Evolutionary conservation across 2,888 invertebrate species (phyloP).

Genomic region (Tachina lurida): DNA sequence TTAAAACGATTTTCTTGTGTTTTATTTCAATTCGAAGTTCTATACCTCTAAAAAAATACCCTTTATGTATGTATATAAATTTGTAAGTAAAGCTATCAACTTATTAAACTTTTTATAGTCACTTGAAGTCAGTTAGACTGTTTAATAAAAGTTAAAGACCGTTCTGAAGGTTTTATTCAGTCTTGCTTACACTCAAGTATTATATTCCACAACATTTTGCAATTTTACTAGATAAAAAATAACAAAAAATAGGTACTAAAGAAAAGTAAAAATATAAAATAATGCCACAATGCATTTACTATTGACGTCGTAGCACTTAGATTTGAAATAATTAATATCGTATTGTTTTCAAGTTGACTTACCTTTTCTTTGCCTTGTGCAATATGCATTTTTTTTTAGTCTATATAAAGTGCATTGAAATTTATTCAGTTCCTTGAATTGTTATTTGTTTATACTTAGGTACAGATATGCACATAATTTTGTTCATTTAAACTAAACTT

Average conservation of each 20-base stretch:
- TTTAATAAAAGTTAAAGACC: slow-evolving; percentile 60
- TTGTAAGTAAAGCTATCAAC: slow-evolving; percentile 54
- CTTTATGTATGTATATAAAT: neutral
- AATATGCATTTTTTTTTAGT: slow-evolving; percentile 12
- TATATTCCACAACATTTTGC: slow-evolving; percentile 32
- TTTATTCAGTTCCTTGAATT: slow-evolving; percentile 52
- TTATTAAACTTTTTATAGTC: slow-evolving; percentile 49
- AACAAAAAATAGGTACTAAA: neutral
- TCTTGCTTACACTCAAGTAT: slow-evolving; percentile 41
- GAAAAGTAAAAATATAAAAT: slow-evolving; percentile 3
- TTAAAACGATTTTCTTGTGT: no score
- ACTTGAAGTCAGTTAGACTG: slow-evolving; percentile 27
- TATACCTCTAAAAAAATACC: no score
- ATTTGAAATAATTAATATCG: slow-evolving; percentile 3
- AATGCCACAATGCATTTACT: slow-evolving; percentile 21
- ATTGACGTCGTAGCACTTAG: slow-evolving; percentile 38
- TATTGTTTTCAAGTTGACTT: slow-evolving; percentile 48
- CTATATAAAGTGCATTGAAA: slow-evolving; percentile 58
- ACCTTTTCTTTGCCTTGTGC: slow-evolving; percentile 9
- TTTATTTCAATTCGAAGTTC: no score
- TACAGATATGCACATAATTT: no score
- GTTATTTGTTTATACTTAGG: no score
- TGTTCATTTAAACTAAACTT: slow-evolving; percentile 8
- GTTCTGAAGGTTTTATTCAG: slow-evolving; percentile 55
- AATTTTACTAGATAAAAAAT: slow-evolving; percentile 20